These are phyloP conservation scores for Brachylomia viminalis DNA, from an alignment of 2,888 invertebrate species.

Conservation along the genomic window DNA sequence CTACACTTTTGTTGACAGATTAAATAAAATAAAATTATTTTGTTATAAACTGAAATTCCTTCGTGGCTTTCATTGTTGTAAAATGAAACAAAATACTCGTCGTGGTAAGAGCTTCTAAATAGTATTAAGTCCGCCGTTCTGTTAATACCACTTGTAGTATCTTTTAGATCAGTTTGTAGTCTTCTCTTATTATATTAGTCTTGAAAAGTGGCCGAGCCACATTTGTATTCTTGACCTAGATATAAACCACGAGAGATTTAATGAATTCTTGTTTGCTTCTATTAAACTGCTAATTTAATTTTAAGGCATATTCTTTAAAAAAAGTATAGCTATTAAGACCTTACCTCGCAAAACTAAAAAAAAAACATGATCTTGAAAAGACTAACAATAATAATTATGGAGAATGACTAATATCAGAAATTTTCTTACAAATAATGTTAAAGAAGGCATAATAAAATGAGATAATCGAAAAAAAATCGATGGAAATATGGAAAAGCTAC, in stretches of 20 bases:
- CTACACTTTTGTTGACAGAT: not conserved
- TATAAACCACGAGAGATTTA: not conserved
- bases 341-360: not conserved
- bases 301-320: not conserved
- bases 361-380: too few species aligned
- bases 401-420: too few species aligned
- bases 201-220: not conserved
- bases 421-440: too few species aligned
- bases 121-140: slow-evolving; percentile 6
- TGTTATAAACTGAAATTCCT: not conserved
- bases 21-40: not conserved
- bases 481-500: too few species aligned
- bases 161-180: not conserved
- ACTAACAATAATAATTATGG: too few species aligned
- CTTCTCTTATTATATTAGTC: slow-evolving; percentile 13
- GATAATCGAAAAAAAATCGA: too few species aligned
- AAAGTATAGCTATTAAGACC: not conserved
- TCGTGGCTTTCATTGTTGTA: not conserved
- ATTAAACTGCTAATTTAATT: not conserved
- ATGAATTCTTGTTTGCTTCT: not conserved
- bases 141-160: not conserved
- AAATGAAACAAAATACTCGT: slow-evolving; percentile 9
- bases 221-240: not conserved
- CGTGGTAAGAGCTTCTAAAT: slow-evolving; percentile 3
- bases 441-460: too few species aligned